Evolutionary conservation across 2,113 vertebrate species (phyloP), one percentile per base, ranked within the genome.

Genomic region (Picathartes gymnocephalus): DNA sequence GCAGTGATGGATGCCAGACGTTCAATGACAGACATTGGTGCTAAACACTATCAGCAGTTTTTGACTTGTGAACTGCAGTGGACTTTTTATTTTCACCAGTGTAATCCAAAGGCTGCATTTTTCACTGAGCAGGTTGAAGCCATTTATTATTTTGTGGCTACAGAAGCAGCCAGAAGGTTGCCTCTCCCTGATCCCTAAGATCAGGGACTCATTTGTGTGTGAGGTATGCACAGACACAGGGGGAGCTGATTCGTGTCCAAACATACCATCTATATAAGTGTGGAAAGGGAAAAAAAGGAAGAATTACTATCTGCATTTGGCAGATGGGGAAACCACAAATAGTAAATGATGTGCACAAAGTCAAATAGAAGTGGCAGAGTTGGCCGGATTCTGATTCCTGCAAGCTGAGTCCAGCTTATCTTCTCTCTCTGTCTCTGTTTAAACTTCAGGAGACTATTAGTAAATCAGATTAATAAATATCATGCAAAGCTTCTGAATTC

Each of bases 1-100:
- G 84, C 74, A 66, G 30, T 85, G 89, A 97, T 80, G 74, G 94
- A 94, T 64, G 60, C 96, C 93, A 96, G 93, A 96, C 96, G 94
- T 95, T 95, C 61, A 42, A 23, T 4, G 31, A 94, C 70, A 96
- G 93, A 89, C 66, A 78, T 1, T 48, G 89, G 95, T 62, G 76
- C 70, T 95, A 91, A 96, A 91, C 89, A 94, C 79, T 30, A 92
- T 81, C 64, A 85, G 68, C 82, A 66, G 72, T 80, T 95, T 94
- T 64, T 81, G 65, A 81, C 71, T 86, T 81, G 66, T 83, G 80
- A 91, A 77, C 69, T 66, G n/a, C 18, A 65, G 60, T 30, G 89
- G 76, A 72, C 62, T 86, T 87, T 72, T 82, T 66, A 68, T 88
- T 91, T 91, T 78, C 45, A 86, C 33, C 72, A 70, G 5, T 19